phyloP scores from a whole-genome alignment of 2,113 vertebrate species.

The Lethenteron camtschaticum region DNA sequence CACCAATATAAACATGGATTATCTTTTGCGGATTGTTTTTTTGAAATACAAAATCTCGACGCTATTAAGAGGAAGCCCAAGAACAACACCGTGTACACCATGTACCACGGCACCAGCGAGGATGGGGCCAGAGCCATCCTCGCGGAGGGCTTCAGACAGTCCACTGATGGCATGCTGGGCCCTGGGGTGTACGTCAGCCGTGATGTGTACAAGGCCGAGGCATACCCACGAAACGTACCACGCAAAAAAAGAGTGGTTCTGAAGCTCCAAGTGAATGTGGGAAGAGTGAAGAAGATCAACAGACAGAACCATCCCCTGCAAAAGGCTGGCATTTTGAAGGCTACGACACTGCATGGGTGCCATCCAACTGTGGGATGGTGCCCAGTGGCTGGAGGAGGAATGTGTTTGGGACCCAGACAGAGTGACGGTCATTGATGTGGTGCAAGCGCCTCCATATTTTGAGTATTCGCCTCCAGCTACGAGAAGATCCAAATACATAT shows the following conservation, averaged over 20 bases:
- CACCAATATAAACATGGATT: too few species aligned
- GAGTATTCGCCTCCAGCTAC: too few species aligned
- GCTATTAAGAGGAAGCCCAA: background rate
- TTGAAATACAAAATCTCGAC: too few species aligned
- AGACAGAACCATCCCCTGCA: conserved; percentile 17
- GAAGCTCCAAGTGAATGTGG: conserved; percentile 16
- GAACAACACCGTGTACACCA: conserved; percentile 11
- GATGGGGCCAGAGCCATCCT: conserved; percentile 16
- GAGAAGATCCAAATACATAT: too few species aligned
- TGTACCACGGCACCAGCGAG: conserved; percentile 19
- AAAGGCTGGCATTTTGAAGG: conserved; percentile 14
- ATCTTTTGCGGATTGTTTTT: too few species aligned
- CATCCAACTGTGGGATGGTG: conserved; percentile 21
- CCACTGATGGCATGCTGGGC: conserved; percentile 22
- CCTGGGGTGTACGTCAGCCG: conserved; percentile 27
- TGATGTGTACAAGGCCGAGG: conserved; percentile 17
- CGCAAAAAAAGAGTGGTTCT: conserved; percentile 15
- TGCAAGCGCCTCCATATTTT: conserved; percentile 12
- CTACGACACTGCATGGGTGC: conserved; percentile 27
- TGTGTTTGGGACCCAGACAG: conserved; percentile 26
- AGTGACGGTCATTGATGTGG: conserved; percentile 16
- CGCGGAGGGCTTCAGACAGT: conserved; percentile 19
- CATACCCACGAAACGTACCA: conserved; percentile 13
- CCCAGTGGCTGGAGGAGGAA: conserved; percentile 22
- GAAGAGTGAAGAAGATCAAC: conserved; percentile 22